Evolutionary conservation across 2,888 invertebrate genomes (phyloP).

Genomic region (Nomada flava): DNA sequence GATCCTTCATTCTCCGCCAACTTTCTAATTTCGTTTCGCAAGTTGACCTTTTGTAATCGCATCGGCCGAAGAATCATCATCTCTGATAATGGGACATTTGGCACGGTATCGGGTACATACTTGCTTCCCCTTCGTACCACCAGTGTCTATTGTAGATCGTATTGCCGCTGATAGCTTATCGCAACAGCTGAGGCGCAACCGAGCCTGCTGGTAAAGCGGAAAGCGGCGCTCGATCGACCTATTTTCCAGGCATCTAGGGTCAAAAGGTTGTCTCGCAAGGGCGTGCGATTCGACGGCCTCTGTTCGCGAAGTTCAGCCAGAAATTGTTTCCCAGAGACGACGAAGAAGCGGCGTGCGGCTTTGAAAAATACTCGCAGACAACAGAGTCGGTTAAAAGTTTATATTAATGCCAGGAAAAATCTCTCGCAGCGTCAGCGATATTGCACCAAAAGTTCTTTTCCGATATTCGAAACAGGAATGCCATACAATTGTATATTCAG

Average conservation of each 20-base stretch:
- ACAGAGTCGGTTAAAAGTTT: no score
- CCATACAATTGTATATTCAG: neutral
- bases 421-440: neutral
- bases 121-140: neutral
- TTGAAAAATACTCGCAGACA: neutral
- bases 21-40: neutral
- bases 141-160: slow-evolving; percentile 42
- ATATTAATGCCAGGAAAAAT: no score
- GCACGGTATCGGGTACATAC: slow-evolving; percentile 15
- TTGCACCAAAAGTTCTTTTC: neutral
- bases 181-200: slow-evolving; percentile 20
- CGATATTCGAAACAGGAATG: no score
- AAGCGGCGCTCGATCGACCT: slow-evolving; percentile 46
- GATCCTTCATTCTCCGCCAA: slow-evolving; percentile 2
- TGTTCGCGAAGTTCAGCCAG: slow-evolving; percentile 10
- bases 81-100: slow-evolving; percentile 33
- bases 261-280: slow-evolving; percentile 43
- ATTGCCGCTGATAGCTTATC: slow-evolving; percentile 58
- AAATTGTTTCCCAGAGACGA: no score
- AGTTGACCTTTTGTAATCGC: no score
- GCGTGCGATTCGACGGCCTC: neutral
- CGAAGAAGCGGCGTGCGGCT: neutral
- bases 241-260: slow-evolving; percentile 54
- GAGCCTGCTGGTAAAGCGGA: slow-evolving; percentile 5
- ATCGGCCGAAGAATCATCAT: neutral